Conservation (phyloP, 1,140 invertebrate species). For the Sarcophaga bullata region DNA sequence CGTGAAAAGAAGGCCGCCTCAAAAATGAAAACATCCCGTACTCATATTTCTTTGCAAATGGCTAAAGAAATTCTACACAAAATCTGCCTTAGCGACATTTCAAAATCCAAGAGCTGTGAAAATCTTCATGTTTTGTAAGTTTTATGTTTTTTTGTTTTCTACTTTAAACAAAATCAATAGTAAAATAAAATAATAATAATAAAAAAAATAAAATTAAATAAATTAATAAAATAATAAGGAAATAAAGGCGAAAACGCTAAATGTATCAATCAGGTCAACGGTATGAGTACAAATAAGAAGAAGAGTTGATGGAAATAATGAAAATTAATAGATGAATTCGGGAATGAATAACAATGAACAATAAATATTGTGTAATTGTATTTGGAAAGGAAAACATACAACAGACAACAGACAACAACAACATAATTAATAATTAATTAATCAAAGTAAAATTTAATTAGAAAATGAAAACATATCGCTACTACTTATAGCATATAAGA, state of each 20-base stretch:
- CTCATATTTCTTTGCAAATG: constrained; percentile 78
- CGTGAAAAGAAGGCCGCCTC: constrained; percentile 75
- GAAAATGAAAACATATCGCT: too few relatives aligned
- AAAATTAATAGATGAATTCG: too few relatives aligned
- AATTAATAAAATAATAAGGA: background rate
- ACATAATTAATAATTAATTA: too few relatives aligned
- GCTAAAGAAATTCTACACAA: constrained; percentile 84
- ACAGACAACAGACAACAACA: too few relatives aligned
- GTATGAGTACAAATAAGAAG: background rate
- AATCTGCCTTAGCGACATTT: constrained; percentile 86
- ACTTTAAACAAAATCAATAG: background rate
- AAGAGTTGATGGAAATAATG: background rate
- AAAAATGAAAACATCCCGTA: constrained; percentile 72
- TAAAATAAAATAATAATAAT: background rate
- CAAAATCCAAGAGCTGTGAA: constrained; percentile 90
- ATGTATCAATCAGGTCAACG: constrained; percentile 13
- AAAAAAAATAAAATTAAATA: background rate
- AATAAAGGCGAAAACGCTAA: background rate
- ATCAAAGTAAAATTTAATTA: too few relatives aligned
- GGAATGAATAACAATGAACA: too few relatives aligned
- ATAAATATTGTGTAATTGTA: too few relatives aligned
- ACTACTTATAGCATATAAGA: background rate
- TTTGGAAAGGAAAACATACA: too few relatives aligned
- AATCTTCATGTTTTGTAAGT: constrained; percentile 87
- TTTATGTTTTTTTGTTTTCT: background rate